These are phyloP conservation scores for Lophius americanus DNA, from an alignment of 2,797 vertebrate genomes.

Conservation along the genomic window DNA sequence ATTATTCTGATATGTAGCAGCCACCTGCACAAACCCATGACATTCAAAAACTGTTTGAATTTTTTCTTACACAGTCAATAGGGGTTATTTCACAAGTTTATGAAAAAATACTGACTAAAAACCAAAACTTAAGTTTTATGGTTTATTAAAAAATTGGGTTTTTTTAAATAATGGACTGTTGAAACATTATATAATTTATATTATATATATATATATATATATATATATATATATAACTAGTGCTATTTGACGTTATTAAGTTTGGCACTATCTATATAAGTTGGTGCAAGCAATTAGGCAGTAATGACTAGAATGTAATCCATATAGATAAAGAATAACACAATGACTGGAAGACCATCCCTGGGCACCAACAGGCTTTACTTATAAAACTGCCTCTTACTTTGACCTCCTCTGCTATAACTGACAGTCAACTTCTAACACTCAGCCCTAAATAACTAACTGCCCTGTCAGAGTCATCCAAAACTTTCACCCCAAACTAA, in stretches of 20 bases:
- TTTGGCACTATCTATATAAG: neutral
- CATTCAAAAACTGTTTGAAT: conserved; percentile 43
- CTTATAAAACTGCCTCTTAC: conserved; percentile 19
- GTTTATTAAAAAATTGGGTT: no score
- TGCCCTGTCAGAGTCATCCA: conserved; percentile 38
- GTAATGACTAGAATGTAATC: conserved; percentile 10
- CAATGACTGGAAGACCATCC: conserved; percentile 59
- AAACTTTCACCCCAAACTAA: conserved; percentile 59
- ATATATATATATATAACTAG: no score
- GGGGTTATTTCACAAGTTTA: neutral
- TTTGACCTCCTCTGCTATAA: conserved; percentile 14
- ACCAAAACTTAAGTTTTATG: no score
- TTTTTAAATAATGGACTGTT: no score
- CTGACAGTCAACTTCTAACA: conserved; percentile 71
- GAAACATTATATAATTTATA: no score
- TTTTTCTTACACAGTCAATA: conserved; percentile 32
- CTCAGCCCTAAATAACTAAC: conserved; percentile 48
- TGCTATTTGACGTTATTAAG: conserved; percentile 1
- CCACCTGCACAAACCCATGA: conserved; percentile 7
- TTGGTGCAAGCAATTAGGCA: conserved; percentile 8
- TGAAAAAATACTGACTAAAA: no score
- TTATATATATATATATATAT: no score
- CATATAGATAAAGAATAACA: conserved; percentile 55
- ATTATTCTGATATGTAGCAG: conserved; percentile 27
- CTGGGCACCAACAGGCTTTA: conserved; percentile 61